Percentiles rank a stretch among this genome's conserved stretches.
Conservation (phyloP, 2,113 vertebrate genomes). For the Thinocorus orbignyianus region DNA sequence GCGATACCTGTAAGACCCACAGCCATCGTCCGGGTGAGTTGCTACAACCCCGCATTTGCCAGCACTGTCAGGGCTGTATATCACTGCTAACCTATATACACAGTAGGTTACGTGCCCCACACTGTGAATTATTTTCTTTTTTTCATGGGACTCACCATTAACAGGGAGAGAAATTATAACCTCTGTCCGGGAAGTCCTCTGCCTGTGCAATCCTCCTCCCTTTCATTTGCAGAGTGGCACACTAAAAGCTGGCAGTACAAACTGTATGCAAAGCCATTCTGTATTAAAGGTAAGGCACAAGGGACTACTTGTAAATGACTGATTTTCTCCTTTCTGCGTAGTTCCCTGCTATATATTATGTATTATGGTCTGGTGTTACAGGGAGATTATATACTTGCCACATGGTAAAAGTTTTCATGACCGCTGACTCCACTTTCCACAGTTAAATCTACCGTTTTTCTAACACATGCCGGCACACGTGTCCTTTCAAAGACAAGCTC, state of each 20-base stretch:
- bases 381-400: conserved; percentile 18
- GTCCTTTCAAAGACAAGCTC: conserved; percentile 6
- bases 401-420: conserved; percentile 47
- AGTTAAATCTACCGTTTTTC: neutral
- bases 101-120: neutral
- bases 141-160: neutral
- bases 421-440: conserved; percentile 13
- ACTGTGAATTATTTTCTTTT: neutral
- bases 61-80: neutral
- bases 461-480: neutral
- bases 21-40: neutral
- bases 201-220: neutral
- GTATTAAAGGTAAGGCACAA: conserved; percentile 14
- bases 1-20: neutral
- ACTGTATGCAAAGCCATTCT: neutral
- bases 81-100: neutral
- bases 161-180: conserved; percentile 9
- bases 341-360: neutral
- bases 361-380: conserved; percentile 26
- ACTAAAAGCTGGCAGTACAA: neutral
- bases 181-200: neutral
- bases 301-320: conserved; percentile 32
- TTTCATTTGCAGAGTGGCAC: conserved; percentile 11
- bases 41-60: neutral
- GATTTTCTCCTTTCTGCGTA: conserved; percentile 45